Evolutionary conservation across 2,888 invertebrate species (phyloP).

Genomic region (Drosophila birchii): DNA sequence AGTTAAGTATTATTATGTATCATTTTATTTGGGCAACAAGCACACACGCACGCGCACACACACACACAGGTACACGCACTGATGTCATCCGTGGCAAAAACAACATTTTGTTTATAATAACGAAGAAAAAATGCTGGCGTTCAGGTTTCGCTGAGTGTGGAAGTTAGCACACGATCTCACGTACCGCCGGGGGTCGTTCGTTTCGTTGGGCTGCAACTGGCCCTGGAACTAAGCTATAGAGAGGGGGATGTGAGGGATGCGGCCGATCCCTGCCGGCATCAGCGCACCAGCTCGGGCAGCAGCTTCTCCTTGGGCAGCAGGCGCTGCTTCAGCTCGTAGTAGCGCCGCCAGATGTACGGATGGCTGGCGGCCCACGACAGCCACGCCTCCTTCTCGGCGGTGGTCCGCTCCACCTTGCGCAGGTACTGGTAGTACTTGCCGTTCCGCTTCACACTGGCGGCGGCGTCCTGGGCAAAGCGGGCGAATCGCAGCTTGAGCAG

Average conservation of each 20-base stretch:
- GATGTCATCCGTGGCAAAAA: slow-evolving; percentile 30
- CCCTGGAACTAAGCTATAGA: slow-evolving; percentile 6
- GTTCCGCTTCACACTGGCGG: slow-evolving; percentile 68
- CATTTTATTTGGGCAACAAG: slow-evolving; percentile 43
- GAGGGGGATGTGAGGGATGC: background rate
- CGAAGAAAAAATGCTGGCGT: slow-evolving; percentile 37
- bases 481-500: slow-evolving; percentile 83
- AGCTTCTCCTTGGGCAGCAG: slow-evolving; percentile 80
- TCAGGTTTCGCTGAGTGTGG: slow-evolving; percentile 26
- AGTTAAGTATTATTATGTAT: slow-evolving; percentile 44
- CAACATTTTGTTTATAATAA: slow-evolving; percentile 44
- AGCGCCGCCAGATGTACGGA: slow-evolving; percentile 76
- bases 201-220: slow-evolving; percentile 12
- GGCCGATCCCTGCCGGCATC: slow-evolving; percentile 17
- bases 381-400: slow-evolving; percentile 70
- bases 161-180: slow-evolving; percentile 57
- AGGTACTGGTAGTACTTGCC: slow-evolving; percentile 81
- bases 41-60: slow-evolving; percentile 37
- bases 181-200: slow-evolving; percentile 34
- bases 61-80: slow-evolving; percentile 38
- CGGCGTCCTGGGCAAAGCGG: slow-evolving; percentile 70
- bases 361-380: slow-evolving; percentile 69
- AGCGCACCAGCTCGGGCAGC: slow-evolving; percentile 83
- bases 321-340: slow-evolving; percentile 63
- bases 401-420: slow-evolving; percentile 72